These are phyloP conservation scores for Gymnodraco acuticeps DNA, from an alignment of 2,797 vertebrate genomes.

Conservation along the genomic window DNA sequence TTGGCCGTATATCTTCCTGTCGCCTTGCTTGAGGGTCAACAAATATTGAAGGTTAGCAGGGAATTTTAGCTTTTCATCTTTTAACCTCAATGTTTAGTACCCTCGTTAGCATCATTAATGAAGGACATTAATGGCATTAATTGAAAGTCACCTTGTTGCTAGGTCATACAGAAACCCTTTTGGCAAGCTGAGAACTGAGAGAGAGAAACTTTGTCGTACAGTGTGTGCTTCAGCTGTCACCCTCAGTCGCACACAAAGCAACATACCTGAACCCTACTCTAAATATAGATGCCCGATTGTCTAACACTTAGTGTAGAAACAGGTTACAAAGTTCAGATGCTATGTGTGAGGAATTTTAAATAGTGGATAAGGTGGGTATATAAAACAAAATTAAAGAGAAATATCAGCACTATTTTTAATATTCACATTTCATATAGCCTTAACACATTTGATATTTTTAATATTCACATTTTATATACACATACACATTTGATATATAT, in stretches of 20 bases:
- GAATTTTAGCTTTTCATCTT: constrained; percentile 51
- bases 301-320: constrained; percentile 28
- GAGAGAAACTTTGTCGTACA: constrained; percentile 33
- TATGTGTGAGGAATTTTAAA: constrained; percentile 7
- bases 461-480: not conserved
- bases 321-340: constrained; percentile 32
- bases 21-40: constrained; percentile 48
- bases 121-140: constrained; percentile 47
- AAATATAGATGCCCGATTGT: constrained; percentile 70
- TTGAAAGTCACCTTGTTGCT: constrained; percentile 68
- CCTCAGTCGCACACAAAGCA: constrained; percentile 70
- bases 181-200: constrained; percentile 29
- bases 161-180: constrained; percentile 37
- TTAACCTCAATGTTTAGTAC: constrained; percentile 40
- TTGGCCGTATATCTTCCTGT: constrained; percentile 24
- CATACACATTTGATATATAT: not conserved
- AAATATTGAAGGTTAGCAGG: constrained; percentile 27
- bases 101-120: constrained; percentile 60
- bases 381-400: no score
- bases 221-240: constrained; percentile 75
- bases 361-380: not conserved
- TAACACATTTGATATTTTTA: not conserved
- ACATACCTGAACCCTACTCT: constrained; percentile 60
- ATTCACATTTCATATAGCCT: not conserved
- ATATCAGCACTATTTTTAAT: no score